A percentile compares a stretch with the other conserved stretches of the same genome.
Evolutionary conservation across 1,140 invertebrate species (phyloP).

Genomic region (Ectropis grisescens): DNA sequence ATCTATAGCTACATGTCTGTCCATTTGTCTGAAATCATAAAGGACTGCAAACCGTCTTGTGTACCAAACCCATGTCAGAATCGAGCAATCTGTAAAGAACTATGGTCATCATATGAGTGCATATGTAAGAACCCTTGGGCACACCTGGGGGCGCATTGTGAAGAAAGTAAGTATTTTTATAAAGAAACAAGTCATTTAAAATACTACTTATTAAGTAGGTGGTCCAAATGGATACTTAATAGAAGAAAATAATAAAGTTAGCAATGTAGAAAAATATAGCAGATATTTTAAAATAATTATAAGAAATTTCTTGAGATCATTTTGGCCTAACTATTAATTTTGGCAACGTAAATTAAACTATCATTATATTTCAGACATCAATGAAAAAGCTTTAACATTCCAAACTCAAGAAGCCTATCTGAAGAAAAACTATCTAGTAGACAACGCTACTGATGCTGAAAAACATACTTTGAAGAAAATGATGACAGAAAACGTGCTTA

Average conservation of each 20-base stretch:
- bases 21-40: slow-evolving; percentile 89
- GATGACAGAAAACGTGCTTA: slow-evolving; percentile 82
- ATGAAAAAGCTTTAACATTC: slow-evolving; percentile 91
- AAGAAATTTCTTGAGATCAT: too few species aligned
- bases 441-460: slow-evolving; percentile 73
- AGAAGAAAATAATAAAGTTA: too few species aligned
- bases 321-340: too few species aligned
- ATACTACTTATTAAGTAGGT: too few species aligned
- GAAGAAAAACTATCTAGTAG: slow-evolving; percentile 80
- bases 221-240: too few species aligned
- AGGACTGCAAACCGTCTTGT: slow-evolving; percentile 93
- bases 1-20: slow-evolving; percentile 95
- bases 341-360: not conserved
- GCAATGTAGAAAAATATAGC: too few species aligned
- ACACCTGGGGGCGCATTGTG: slow-evolving; percentile 89
- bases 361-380: slow-evolving; percentile 80
- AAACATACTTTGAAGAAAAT: slow-evolving; percentile 79
- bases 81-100: slow-evolving; percentile 89
- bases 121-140: slow-evolving; percentile 92
- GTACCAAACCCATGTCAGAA: slow-evolving; percentile 94
- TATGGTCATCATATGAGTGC: slow-evolving; percentile 93
- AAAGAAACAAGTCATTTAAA: too few species aligned
- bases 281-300: too few species aligned
- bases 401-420: slow-evolving; percentile 83
- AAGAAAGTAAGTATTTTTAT: slow-evolving; percentile 81